Base-by-base conservation (phyloP, 2,888 invertebrate genomes). In the Lymantria monacha region DNA sequence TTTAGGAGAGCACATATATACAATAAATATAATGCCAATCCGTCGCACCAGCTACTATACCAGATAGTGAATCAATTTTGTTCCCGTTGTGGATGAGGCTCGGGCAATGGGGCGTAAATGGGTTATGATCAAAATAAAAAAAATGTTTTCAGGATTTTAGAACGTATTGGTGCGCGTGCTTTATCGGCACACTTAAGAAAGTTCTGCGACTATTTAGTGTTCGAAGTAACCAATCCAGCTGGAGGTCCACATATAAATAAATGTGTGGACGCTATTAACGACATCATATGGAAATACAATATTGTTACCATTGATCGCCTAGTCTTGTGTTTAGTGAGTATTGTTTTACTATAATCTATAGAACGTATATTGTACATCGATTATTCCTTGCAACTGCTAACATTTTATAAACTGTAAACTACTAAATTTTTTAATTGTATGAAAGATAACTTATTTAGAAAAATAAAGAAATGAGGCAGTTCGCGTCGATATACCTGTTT, bases 201-300 rank as follows among this genome's bases (percentile, higher is more conserved):
- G 74, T 97, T 99, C 79, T 98, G 98, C 79, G 99, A 99, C 83
- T 98, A 97, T 80, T 90, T 99, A 5, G 97, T 98, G 9, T 96
- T 95, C 76, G 98, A 99, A 83, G 97, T 98, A 75, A 96, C 96
- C 0, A 97, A 96, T 71, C 96, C 96, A 0, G 95, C 96, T 12
- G 97, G 96, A 22, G 97, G 97, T 10, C 95, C 96, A 56, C 96
- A 97, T 74, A 97, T 98, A 45, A 97, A 97, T 83, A 98, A 98
- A 88, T 97, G 97, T 74, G 97, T 98, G 2, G 98, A 98, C 75
- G 97, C 98, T 0, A 96, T 99, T 66, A 98, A 97, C 81, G 97
- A 97, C 74, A 97, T 99, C 94, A 97, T 99, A 59, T 99, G 99
- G 98, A 98, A 98, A 74, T 98, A 97, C 84, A 98, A 98, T 85